phyloP scores from a whole-genome alignment of 1,140 invertebrate species.

The Microplitis mediator region DNA sequence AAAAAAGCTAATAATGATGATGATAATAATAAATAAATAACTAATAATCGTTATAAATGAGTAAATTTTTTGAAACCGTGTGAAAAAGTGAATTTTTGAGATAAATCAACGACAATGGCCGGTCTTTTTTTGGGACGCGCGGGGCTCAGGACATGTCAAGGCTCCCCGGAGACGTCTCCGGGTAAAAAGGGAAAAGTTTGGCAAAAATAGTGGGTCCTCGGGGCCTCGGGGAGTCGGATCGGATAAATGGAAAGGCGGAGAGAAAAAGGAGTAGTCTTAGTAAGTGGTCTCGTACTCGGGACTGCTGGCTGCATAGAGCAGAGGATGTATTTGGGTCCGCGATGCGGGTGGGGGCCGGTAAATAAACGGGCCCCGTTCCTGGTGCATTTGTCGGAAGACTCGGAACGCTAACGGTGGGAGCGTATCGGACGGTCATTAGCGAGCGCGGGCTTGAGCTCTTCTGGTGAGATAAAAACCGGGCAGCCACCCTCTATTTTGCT shows the following conservation, averaged over 20 bases:
- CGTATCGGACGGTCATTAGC: slow-evolving; percentile 31
- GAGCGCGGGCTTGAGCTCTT: slow-evolving; percentile 11
- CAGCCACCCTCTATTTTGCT: slow-evolving; percentile 16
- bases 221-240: not conserved
- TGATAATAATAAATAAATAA: not conserved
- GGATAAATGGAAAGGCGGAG: too few species aligned
- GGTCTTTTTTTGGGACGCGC: not conserved
- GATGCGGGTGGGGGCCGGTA: not conserved
- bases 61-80: not conserved
- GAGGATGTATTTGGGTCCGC: not conserved
- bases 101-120: not conserved
- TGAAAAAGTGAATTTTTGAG: not conserved
- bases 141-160: not conserved
- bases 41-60: not conserved
- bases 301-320: too few species aligned
- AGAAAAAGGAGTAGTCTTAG: too few species aligned
- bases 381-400: not conserved
- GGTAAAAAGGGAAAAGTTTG: slow-evolving; percentile 8
- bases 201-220: slow-evolving; percentile 5
- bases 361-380: not conserved
- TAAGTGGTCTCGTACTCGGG: too few species aligned
- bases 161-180: slow-evolving; percentile 14
- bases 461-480: slow-evolving; percentile 27
- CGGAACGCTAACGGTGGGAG: slow-evolving; percentile 18
- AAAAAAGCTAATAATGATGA: not conserved